Evolutionary conservation across 2,888 invertebrate species (phyloP).

Genomic region (Monochamus alternatus): DNA sequence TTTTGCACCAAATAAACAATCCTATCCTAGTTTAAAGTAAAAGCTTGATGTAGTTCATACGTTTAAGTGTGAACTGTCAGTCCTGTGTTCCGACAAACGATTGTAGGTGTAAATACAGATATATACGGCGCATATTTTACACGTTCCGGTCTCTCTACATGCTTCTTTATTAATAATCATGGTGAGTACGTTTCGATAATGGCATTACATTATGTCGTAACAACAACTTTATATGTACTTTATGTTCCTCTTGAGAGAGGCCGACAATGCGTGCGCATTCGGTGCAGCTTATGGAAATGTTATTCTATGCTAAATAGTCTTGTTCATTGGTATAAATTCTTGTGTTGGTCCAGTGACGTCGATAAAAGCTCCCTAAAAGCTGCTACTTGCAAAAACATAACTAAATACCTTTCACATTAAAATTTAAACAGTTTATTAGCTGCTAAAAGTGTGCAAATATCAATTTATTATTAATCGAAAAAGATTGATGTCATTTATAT

Average conservation of each 20-base stretch:
- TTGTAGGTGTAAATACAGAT: conserved; percentile 22
- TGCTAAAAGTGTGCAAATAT: too few species aligned
- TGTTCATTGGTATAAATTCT: conserved; percentile 42
- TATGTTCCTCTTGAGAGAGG: conserved; percentile 39
- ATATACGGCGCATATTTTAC: conserved; percentile 27
- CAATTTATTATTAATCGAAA: too few species aligned
- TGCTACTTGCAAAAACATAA: too few species aligned
- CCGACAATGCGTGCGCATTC: conserved; percentile 44
- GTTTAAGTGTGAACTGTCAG: conserved; percentile 32
- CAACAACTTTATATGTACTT: conserved; percentile 44
- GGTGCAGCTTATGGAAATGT: conserved; percentile 47
- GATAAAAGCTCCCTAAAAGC: too few species aligned
- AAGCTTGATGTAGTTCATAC: conserved; percentile 12
- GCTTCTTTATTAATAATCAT: conserved; percentile 43
- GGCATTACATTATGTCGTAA: conserved; percentile 44
- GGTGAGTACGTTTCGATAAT: conserved; percentile 41
- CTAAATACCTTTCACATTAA: too few species aligned
- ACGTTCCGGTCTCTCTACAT: conserved; percentile 39
- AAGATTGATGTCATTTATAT: too few species aligned
- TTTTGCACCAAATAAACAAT: background rate
- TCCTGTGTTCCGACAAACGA: conserved; percentile 29
- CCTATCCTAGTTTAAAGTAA: background rate
- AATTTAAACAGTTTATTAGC: too few species aligned
- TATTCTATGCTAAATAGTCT: conserved; percentile 49
- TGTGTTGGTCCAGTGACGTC: conserved; percentile 24